Conservation (phyloP, 2,113 vertebrate species). For the Grus americana region DNA sequence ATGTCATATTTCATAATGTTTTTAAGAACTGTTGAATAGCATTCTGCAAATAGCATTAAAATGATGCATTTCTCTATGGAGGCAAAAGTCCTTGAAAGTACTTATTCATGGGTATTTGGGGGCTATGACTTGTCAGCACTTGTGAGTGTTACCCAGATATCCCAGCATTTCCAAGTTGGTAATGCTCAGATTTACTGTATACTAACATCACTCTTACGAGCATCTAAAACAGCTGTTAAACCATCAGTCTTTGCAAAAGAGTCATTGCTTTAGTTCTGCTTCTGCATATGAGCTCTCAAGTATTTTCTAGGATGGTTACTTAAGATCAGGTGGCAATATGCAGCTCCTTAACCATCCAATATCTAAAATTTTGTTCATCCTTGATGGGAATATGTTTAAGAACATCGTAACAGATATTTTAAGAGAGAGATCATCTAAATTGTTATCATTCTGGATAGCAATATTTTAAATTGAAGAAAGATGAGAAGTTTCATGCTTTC, state of each 20-base stretch:
- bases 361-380: background rate
- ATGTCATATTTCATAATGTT: background rate
- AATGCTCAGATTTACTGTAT: background rate
- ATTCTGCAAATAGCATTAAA: background rate
- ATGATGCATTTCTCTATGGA: rapidly evolving
- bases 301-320: background rate
- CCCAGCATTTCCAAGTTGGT: background rate
- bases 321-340: background rate
- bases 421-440: background rate
- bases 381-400: background rate
- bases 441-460: background rate
- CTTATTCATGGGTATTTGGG: background rate
- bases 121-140: background rate
- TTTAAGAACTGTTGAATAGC: background rate
- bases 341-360: background rate
- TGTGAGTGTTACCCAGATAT: background rate
- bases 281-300: background rate
- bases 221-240: background rate
- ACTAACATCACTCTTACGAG: background rate
- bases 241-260: background rate
- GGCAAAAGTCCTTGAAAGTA: background rate
- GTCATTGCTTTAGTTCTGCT: background rate
- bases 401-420: background rate
- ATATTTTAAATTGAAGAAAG: background rate
- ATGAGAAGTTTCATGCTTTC: background rate